Base-by-base conservation (phyloP, 2,113 vertebrate species). In the Nycticryphes semicollaris region DNA sequence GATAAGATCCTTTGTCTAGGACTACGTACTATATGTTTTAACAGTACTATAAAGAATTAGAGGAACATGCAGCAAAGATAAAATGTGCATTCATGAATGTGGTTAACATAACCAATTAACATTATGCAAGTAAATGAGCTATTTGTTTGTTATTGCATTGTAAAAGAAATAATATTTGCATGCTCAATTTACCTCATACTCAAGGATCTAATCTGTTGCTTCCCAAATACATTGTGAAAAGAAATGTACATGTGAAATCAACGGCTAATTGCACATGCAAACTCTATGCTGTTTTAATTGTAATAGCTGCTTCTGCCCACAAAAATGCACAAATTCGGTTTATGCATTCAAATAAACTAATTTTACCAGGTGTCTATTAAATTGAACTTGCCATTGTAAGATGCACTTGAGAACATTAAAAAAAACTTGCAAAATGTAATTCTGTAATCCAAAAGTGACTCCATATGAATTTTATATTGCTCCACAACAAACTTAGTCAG, bases 101-200 rank as follows among this genome's bases (percentile, higher is more conserved):
- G 48, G 79, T 93, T 89, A 96, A 96, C 35, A 70, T 87, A 95
- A 76, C 22, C 84, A 93, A 92, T 90, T 89, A 96, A 56, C 93
- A 54, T 48, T 75, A 87, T 17, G 37, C 35, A 89, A 80, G 39
- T 53, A 95, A 96, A 96, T 72, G 28, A 67, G 70, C 77, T 89
- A 64, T 88, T 90, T 96, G 53, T 84, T 89, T 94, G 68, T 78
- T 84, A 90, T 56, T 95, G 51, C 81, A 64, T 59, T 93, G 51
- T 84, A 69, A 93, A 93, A 92, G 79, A 87, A 77, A 92, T 90
- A 91, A 78, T 87, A 97, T 93, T 53, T 77, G 47, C 70, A 90
- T 53, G 68, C 56, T 91, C 59, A 82, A 57, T 89, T 60, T 63
- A 73, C 53, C 41, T 83, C 59, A 62, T 51, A 64, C 57, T 63